Evolutionary conservation across 2,888 invertebrate species (phyloP), one percentile per base, ranked within the genome.

Genomic region (Gasteruption jaculator): DNA sequence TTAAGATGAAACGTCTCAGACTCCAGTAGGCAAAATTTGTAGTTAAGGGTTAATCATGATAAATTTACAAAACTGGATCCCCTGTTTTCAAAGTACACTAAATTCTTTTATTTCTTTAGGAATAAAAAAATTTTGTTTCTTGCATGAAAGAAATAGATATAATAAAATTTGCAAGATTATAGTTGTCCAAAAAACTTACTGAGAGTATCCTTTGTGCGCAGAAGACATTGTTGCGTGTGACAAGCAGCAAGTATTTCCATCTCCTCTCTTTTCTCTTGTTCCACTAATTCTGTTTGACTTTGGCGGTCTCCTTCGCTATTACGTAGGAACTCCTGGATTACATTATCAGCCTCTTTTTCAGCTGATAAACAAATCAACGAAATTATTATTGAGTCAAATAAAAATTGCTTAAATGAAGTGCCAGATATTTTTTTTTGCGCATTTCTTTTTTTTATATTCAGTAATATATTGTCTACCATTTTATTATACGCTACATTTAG

Each of bases 181-280:
- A n/a, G n/a, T n/a, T n/a, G n/a, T 31, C 11, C 33, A 10, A 19
- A 7, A 32, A 36, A 58, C 67, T 60, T 55, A 73, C 72, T 45
- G 32, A 86, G 72, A 38, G 85, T 79, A 66, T 86, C 85, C 58
- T 77, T 75, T 64, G 81, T 83, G 50, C 77, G 77, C 21, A 85
- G 68, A 58, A 73, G 66, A 44, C 66, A 68, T 54, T 74, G 72
- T 48, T 74, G 66, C 11, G 71, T 63, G 44, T 73, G 71, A 44
- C 68, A 77, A 43, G 80, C 78, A 46, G 80, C 79, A 29, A 86
- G 67, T 33, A 86, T 59, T 42, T 77, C 74, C 54, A 83, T 77
- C 64, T 85, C 83, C 67, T 85, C 83, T 42, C 75, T 70, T 50
- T 77, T 76, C 56, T 86, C 86, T 63, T 78, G 77, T 53, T 83